These are phyloP conservation scores for Belonocnema kinseyi DNA, from an alignment of 1,140 invertebrate species.

Conservation along the genomic window DNA sequence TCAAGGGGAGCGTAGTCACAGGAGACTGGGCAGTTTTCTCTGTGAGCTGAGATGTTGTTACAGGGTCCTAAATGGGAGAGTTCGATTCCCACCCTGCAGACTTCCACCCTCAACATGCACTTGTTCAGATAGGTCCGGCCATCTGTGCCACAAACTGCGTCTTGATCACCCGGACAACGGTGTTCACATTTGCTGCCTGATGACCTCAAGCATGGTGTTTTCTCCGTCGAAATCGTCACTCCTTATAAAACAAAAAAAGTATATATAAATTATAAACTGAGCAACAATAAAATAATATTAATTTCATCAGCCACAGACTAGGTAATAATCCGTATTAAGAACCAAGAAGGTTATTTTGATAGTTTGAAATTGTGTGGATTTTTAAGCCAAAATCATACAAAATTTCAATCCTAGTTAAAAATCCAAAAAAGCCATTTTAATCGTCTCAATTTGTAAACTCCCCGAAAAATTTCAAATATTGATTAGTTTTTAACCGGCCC, in stretches of 20 bases:
- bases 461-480: too few species aligned
- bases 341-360: too few species aligned
- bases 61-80: conserved; percentile 90
- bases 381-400: too few species aligned
- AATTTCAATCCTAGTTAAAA: too few species aligned
- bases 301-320: too few species aligned
- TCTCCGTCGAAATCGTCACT: conserved; percentile 77
- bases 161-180: conserved; percentile 87
- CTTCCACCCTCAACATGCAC: conserved; percentile 92
- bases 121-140: conserved; percentile 92
- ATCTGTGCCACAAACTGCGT: conserved; percentile 93
- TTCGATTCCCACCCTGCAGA: conserved; percentile 83
- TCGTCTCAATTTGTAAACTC: too few species aligned
- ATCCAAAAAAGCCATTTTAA: too few species aligned
- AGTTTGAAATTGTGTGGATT: too few species aligned
- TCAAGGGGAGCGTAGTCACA: conserved; percentile 89
- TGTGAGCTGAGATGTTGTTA: conserved; percentile 90
- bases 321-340: too few species aligned
- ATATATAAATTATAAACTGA: neutral
- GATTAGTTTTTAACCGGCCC: too few species aligned
- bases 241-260: conserved; percentile 67
- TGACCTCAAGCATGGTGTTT: conserved; percentile 81
- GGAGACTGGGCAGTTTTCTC: conserved; percentile 91
- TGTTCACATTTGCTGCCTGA: conserved; percentile 86
- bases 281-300: too few species aligned